These are phyloP conservation scores for Atta colombica DNA, from an alignment of 1,140 invertebrate species.

Conservation along the genomic window DNA sequence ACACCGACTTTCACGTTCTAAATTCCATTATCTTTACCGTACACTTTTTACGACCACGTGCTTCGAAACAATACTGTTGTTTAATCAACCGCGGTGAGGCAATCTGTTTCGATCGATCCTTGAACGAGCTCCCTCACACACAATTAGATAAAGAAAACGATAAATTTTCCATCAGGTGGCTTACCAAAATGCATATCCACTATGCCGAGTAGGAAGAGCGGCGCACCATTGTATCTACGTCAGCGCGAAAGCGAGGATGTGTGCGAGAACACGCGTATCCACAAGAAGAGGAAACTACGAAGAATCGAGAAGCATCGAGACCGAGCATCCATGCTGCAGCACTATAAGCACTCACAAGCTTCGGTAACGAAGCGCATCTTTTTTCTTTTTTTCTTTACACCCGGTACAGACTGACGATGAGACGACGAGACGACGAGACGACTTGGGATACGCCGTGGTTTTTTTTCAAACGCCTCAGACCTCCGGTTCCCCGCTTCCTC, in stretches of 20 bases:
- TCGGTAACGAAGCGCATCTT: constrained; percentile 3
- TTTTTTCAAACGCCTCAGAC: background rate
- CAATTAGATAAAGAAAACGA: background rate
- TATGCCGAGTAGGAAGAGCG: background rate
- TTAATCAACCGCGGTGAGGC: background rate
- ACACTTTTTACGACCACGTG: constrained; percentile 20
- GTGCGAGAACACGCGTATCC: constrained; percentile 19
- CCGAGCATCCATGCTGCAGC: background rate
- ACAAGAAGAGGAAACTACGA: constrained; percentile 29
- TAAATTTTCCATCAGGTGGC: background rate
- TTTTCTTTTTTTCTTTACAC: constrained; percentile 3
- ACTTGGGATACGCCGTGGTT: background rate
- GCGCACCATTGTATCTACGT: constrained; percentile 29
- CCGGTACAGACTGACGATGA: background rate
- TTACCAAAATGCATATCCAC: constrained; percentile 75
- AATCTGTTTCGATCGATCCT: background rate
- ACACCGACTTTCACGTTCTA: constrained; percentile 49
- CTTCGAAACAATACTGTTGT: constrained; percentile 10
- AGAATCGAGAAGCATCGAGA: background rate
- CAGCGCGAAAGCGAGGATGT: constrained; percentile 27
- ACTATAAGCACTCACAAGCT: constrained; percentile 23
- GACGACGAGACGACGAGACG: background rate
- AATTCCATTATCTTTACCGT: constrained; percentile 31
- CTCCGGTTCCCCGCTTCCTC: background rate
- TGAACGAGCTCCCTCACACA: no score